phyloP scores from a whole-genome alignment of 2,888 invertebrate species.

The Smittia sp. region DNA sequence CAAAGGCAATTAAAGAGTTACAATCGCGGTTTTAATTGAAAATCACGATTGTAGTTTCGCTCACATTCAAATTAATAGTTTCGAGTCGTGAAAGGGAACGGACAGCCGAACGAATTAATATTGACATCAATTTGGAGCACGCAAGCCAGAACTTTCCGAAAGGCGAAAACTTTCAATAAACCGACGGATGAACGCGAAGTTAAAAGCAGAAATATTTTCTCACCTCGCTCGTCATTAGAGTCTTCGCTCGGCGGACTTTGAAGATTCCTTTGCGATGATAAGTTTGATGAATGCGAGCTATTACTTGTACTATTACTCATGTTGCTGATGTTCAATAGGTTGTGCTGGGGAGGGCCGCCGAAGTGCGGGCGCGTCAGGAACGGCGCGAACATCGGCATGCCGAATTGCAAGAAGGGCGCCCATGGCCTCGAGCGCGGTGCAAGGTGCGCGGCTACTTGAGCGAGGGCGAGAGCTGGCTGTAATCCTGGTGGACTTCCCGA shows the following conservation, averaged over 20 bases:
- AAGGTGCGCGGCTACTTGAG: slow-evolving; percentile 63
- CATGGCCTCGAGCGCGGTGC: slow-evolving; percentile 56
- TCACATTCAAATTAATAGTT: slow-evolving; percentile 2
- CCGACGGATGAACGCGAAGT: not conserved
- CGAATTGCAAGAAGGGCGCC: slow-evolving; percentile 60
- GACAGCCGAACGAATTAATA: slow-evolving; percentile 18
- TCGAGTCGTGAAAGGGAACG: slow-evolving; percentile 19
- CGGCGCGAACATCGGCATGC: slow-evolving; percentile 51
- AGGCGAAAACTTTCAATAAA: not conserved
- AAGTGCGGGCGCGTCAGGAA: slow-evolving; percentile 47
- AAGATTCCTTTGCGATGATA: slow-evolving; percentile 42
- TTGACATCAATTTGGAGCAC: slow-evolving; percentile 20
- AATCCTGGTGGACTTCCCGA: slow-evolving; percentile 55
- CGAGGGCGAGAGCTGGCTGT: slow-evolving; percentile 68
- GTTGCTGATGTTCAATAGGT: slow-evolving; percentile 15
- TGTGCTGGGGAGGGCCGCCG: slow-evolving; percentile 48
- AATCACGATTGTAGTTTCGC: slow-evolving; percentile 2
- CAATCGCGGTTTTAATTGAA: slow-evolving; percentile 21
- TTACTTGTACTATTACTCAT: slow-evolving; percentile 17
- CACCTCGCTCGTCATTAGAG: slow-evolving; percentile 58
- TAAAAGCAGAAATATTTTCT: slow-evolving; percentile 43
- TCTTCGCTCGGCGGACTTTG: slow-evolving; percentile 59
- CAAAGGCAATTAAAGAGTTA: slow-evolving; percentile 10
- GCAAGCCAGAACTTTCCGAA: slow-evolving; percentile 11
- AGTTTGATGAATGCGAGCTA: slow-evolving; percentile 33